Conservation (phyloP, 2,797 vertebrate genomes). For the Coregonus ussuriensis region DNA sequence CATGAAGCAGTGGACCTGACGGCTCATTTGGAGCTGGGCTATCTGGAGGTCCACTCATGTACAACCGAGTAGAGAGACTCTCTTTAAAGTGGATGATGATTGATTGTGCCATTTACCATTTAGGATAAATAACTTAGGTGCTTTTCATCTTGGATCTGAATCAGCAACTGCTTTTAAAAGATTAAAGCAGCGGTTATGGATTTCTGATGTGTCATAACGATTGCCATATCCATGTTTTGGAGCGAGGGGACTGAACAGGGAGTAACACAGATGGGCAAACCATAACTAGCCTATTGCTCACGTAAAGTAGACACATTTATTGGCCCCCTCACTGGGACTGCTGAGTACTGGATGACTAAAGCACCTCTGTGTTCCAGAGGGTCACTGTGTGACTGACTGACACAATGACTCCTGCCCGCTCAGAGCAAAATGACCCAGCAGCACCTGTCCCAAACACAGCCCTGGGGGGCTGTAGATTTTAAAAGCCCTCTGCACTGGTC, state of each 20-base stretch:
- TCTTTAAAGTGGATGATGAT: slow-evolving; percentile 55
- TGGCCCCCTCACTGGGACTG: slow-evolving; percentile 56
- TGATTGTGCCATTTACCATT: slow-evolving; percentile 53
- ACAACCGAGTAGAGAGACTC: slow-evolving; percentile 40
- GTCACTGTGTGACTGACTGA: slow-evolving; percentile 30
- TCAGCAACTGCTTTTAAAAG: slow-evolving; percentile 21
- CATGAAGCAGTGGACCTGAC: slow-evolving; percentile 69
- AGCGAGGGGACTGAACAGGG: neutral
- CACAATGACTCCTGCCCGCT: slow-evolving; percentile 31
- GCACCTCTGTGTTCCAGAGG: slow-evolving; percentile 39
- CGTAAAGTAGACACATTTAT: slow-evolving; percentile 53
- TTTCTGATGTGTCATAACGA: slow-evolving; percentile 48
- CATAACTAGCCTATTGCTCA: slow-evolving; percentile 51
- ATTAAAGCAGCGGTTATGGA: slow-evolving; percentile 16
- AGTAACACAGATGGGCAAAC: slow-evolving; percentile 62
- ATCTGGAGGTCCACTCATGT: slow-evolving; percentile 42
- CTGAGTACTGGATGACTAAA: slow-evolving; percentile 34
- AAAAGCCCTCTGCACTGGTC: slow-evolving; percentile 30
- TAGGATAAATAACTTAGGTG: slow-evolving; percentile 38
- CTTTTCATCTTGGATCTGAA: slow-evolving; percentile 35
- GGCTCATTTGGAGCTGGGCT: slow-evolving; percentile 63
- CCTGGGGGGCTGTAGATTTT: slow-evolving; percentile 28
- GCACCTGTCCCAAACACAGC: slow-evolving; percentile 31
- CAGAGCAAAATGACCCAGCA: slow-evolving; percentile 58
- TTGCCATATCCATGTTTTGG: slow-evolving; percentile 7